Evolutionary conservation across 2,888 invertebrate genomes (phyloP).

Genomic region (Dorcus parallelipipedus): DNA sequence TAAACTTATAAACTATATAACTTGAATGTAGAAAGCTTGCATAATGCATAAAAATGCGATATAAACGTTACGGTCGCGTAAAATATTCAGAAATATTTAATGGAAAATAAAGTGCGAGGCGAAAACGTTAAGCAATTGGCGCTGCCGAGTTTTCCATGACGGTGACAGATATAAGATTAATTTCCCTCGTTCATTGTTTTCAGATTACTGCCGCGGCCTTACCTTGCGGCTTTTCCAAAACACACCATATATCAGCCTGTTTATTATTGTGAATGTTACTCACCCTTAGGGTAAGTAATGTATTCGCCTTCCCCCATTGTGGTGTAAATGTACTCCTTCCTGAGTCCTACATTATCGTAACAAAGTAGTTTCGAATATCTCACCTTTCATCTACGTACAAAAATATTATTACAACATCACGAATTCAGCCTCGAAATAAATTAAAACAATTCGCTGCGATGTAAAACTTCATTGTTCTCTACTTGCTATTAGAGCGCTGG

Average conservation of each 20-base stretch:
- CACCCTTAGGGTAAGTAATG: not conserved
- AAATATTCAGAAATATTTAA: not conserved
- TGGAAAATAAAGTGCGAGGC: not conserved
- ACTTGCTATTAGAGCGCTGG: too few species aligned
- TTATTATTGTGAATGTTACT: slow-evolving; percentile 9
- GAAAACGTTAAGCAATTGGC: not conserved
- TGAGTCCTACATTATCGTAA: not conserved
- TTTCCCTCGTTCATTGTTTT: slow-evolving; percentile 20
- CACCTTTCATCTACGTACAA: too few species aligned
- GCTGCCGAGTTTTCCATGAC: slow-evolving; percentile 13
- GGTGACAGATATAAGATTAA: slow-evolving; percentile 22
- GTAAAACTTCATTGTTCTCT: too few species aligned
- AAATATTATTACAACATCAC: too few species aligned
- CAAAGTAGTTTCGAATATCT: too few species aligned
- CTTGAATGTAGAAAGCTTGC: not conserved
- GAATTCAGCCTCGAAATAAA: too few species aligned
- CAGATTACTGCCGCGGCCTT: slow-evolving; percentile 22
- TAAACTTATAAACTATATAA: slow-evolving; percentile 2
- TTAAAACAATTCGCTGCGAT: too few species aligned
- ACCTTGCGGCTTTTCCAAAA: slow-evolving; percentile 11
- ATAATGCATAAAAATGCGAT: slow-evolving; percentile 1
- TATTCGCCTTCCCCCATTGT: not conserved
- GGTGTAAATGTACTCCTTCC: not conserved
- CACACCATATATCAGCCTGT: slow-evolving; percentile 20
- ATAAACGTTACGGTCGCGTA: slow-evolving; percentile 1